Conservation (phyloP, 2,113 vertebrate species). For the Chaetura pelagica region DNA sequence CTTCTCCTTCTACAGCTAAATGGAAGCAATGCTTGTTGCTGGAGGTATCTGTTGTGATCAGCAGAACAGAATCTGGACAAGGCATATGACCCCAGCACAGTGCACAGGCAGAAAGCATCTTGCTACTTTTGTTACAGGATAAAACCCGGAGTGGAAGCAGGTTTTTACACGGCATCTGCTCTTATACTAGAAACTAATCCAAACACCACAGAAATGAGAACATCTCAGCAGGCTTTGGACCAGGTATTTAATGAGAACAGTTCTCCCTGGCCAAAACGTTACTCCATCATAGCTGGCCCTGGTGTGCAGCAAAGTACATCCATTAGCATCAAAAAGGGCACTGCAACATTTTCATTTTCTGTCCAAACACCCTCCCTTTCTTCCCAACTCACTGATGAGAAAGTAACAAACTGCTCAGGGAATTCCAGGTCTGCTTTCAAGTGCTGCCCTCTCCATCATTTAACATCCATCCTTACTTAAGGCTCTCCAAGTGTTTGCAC, state of each 20-base stretch:
- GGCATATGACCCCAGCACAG: fast-evolving
- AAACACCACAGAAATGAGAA: neutral
- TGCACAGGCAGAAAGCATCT: neutral
- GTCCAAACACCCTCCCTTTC: neutral
- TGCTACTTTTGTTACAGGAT: neutral
- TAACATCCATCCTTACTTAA: neutral
- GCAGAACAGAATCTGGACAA: neutral
- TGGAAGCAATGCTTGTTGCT: neutral
- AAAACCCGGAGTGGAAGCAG: neutral
- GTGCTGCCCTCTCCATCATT: neutral
- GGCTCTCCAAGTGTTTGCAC: neutral
- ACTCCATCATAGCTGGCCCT: neutral
- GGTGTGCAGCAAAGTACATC: neutral
- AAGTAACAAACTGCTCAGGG: neutral
- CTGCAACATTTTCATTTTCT: neutral
- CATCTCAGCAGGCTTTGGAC: neutral
- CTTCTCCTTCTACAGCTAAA: neutral
- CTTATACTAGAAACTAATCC: neutral
- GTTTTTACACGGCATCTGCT: neutral
- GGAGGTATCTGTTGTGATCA: neutral
- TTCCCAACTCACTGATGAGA: neutral
- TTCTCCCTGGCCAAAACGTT: neutral
- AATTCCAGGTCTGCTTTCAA: neutral
- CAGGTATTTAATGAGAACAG: neutral
- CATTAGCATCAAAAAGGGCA: neutral